Evolutionary conservation across 2,888 invertebrate genomes (phyloP).

Genomic region (Monopis laevigella): DNA sequence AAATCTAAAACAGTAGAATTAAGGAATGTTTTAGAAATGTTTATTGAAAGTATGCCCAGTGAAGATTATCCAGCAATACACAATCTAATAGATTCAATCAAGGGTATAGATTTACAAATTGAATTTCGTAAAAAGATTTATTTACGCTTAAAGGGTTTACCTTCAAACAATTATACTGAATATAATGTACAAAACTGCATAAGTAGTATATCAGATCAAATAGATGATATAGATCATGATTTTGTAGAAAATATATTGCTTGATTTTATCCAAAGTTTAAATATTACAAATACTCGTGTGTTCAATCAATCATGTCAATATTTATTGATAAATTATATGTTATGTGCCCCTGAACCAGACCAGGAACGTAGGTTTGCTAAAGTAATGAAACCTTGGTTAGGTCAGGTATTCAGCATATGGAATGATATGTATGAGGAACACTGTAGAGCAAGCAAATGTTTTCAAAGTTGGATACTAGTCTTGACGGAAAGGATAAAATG

Average conservation of each 20-base stretch:
- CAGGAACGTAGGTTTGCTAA: slow-evolving; percentile 32
- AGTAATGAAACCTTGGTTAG: slow-evolving; percentile 31
- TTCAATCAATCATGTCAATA: too few relatives aligned
- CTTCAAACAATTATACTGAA: slow-evolving; percentile 22
- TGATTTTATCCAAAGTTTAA: slow-evolving; percentile 23
- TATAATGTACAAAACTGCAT: slow-evolving; percentile 20
- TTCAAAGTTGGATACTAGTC: slow-evolving; percentile 22
- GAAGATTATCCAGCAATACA: slow-evolving; percentile 39
- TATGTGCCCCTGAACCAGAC: slow-evolving; percentile 27
- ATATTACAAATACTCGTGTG: too few relatives aligned
- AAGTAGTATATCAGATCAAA: slow-evolving; percentile 25
- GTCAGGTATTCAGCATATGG: slow-evolving; percentile 27
- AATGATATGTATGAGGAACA: slow-evolving; percentile 21
- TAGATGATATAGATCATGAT: slow-evolving; percentile 29
- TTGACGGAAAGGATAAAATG: slow-evolving; percentile 15
- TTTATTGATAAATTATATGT: slow-evolving; percentile 32
- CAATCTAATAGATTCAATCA: slow-evolving; percentile 25
- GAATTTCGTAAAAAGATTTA: slow-evolving; percentile 35
- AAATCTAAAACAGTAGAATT: slow-evolving; percentile 26
- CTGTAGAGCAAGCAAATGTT: slow-evolving; percentile 19
- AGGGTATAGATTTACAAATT: slow-evolving; percentile 28
- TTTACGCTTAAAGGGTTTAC: slow-evolving; percentile 29
- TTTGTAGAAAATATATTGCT: slow-evolving; percentile 30
- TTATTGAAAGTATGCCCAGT: slow-evolving; percentile 35
- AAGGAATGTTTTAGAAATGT: slow-evolving; percentile 33